Percentiles rank a stretch among this genome's conserved stretches.
These are phyloP conservation scores for Aix galericulata DNA, from an alignment of 2,113 vertebrate genomes.

Conservation along the genomic window DNA sequence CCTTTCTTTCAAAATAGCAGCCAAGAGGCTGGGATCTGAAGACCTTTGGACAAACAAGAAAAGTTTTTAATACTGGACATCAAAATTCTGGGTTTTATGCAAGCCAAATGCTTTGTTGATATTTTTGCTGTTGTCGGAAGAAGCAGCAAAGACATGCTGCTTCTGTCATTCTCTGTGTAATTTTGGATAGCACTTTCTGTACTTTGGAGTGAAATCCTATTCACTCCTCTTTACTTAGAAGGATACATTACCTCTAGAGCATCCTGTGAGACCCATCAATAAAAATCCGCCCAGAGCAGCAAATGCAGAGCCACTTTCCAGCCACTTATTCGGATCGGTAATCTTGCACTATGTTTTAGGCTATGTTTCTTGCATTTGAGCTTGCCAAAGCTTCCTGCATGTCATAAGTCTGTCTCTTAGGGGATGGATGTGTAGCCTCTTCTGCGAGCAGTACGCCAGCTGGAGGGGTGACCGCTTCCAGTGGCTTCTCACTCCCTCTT, in stretches of 20 bases:
- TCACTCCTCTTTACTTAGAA: neutral
- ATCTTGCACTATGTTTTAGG: neutral
- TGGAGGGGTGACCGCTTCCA: slow-evolving; percentile 57
- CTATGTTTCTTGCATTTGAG: neutral
- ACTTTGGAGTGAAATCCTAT: neutral
- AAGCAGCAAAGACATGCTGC: neutral
- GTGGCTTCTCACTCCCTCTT: slow-evolving; percentile 16
- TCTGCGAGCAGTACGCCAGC: neutral
- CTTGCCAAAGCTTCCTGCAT: neutral
- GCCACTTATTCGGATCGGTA: neutral
- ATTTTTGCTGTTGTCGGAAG: neutral
- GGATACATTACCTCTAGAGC: neutral
- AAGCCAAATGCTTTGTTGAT: neutral
- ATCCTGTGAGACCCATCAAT: neutral
- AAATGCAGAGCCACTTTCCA: neutral
- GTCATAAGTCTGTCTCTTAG: neutral
- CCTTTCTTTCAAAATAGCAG: neutral
- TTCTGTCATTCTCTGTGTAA: neutral
- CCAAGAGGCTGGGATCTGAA: neutral
- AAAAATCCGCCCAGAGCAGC: neutral
- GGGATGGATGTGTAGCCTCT: neutral
- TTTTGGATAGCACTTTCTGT: neutral
- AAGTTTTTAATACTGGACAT: neutral
- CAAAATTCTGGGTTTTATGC: neutral
- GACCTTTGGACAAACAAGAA: neutral